Evolutionary conservation across 1,140 invertebrate species (phyloP), one percentile per base, ranked within the genome.

Genomic region (Drosophila takahashii): DNA sequence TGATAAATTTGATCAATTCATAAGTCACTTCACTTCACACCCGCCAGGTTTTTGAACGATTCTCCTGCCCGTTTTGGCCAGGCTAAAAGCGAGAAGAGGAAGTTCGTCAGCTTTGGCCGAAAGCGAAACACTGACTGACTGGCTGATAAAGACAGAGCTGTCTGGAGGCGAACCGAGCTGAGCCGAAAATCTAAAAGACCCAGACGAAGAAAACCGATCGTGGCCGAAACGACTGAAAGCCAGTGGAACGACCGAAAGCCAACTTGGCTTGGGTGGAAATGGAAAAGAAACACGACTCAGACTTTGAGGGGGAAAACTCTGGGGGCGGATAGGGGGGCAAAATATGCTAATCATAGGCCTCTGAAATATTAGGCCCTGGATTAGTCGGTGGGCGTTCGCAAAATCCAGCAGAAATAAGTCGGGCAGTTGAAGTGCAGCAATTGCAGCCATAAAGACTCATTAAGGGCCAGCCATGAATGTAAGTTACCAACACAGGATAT

Each of bases 41-140:
- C 64, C 64, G 64, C 44, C 48, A n/a, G n/a, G 16, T 64, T 41
- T 50, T 48, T 64, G 27, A 66, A 26, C 34, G 34, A 16, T 73
- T 59, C 36, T 59, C 37, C 36, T 34, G 27, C 39, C 47, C 45
- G 15, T 70, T 44, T 47, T 41, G 18, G 69, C 67, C 57, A 58
- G 44, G 69, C 58, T 39, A 37, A 51, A 44, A 37, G 37, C 47
- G 52, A 45, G 39, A 22, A 58, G 71, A 56, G 57, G 37, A 57
- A 36, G 16, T 50, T 50, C 79, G 78, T 87, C 75, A 87, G 79
- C 79, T 86, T 75, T 81, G 64, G 64, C 78, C 78, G 75, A 85
- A 81, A 81, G 81, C 81, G 45, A 72, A 87, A 81, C 60, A 87
- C 84, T 76, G 83, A 81, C 84, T 87, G 80, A 76, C 44, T 61